phyloP scores from a whole-genome alignment of 2,888 invertebrate genomes.

The Fabriciana adippe region DNA sequence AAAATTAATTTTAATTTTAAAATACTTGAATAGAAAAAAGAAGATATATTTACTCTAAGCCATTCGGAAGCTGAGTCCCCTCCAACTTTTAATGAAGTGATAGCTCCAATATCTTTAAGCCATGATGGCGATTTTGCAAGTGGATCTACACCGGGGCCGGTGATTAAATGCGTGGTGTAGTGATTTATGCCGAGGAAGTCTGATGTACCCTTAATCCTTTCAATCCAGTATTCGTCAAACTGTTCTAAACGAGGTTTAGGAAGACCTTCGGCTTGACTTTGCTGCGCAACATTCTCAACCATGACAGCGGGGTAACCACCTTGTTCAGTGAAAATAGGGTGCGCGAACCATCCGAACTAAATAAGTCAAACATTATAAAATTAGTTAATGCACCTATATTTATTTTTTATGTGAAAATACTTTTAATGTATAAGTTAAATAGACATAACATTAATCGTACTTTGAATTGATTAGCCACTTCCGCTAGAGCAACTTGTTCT shows the following conservation, averaged over 20 bases:
- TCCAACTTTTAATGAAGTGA: slow-evolving; percentile 72
- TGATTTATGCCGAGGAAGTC: slow-evolving; percentile 79
- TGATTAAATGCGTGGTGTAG: slow-evolving; percentile 74
- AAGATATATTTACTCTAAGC: slow-evolving; percentile 61
- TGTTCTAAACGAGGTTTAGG: slow-evolving; percentile 68
- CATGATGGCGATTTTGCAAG: slow-evolving; percentile 73
- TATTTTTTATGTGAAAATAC: background rate
- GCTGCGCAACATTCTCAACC: slow-evolving; percentile 70
- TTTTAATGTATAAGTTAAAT: background rate
- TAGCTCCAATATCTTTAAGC: slow-evolving; percentile 76
- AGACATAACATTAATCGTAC: slow-evolving; percentile 45
- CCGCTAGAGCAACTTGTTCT: slow-evolving; percentile 71
- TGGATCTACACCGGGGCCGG: slow-evolving; percentile 69
- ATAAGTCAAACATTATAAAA: slow-evolving; percentile 33
- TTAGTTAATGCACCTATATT: no score
- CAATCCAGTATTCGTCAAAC: slow-evolving; percentile 72
- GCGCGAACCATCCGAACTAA: slow-evolving; percentile 81
- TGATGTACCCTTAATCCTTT: slow-evolving; percentile 74
- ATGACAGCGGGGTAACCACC: slow-evolving; percentile 78
- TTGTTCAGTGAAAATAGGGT: slow-evolving; percentile 75
- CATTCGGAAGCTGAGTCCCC: slow-evolving; percentile 75
- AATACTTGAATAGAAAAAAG: background rate
- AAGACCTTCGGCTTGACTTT: slow-evolving; percentile 70
- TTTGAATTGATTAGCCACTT: slow-evolving; percentile 78
- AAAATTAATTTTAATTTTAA: no score